Percentiles rank a stretch among this genome's conserved stretches.
Evolutionary conservation across 2,888 invertebrate genomes (phyloP).

Genomic region (Drosophila tanythrix): DNA sequence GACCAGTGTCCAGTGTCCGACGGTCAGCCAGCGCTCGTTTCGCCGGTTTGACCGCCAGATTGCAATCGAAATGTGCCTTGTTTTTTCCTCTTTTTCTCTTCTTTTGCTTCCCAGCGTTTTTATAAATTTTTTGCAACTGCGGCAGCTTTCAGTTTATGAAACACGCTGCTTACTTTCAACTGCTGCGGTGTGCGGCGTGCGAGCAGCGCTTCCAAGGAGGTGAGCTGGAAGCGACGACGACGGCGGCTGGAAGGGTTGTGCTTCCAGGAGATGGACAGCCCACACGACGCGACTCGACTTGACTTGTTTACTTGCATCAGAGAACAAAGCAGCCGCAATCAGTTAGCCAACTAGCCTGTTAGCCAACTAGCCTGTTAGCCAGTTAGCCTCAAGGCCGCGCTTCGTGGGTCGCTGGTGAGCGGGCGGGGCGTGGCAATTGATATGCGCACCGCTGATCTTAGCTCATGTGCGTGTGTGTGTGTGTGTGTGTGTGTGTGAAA

Average conservation of each 20-base stretch:
- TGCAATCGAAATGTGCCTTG: constrained; percentile 71
- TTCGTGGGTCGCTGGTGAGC: constrained; percentile 30
- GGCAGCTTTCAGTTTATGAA: constrained; percentile 78
- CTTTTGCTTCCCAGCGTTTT: constrained; percentile 59
- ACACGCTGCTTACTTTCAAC: constrained; percentile 66
- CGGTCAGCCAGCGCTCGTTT: constrained; percentile 46
- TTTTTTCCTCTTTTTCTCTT: constrained; percentile 30
- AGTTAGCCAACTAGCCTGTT: not conserved
- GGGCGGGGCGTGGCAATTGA: constrained; percentile 34
- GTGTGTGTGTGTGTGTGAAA: constrained; percentile 11
- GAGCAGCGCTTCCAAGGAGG: not conserved
- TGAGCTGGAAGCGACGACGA: not conserved
- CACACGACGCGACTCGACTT: constrained; percentile 42
- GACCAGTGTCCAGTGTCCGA: constrained; percentile 27
- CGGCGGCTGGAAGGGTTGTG: not conserved
- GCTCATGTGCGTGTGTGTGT: constrained; percentile 25
- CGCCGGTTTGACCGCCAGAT: constrained; percentile 60
- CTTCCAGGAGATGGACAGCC: constrained; percentile 23
- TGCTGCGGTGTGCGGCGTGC: not conserved
- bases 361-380: not conserved
- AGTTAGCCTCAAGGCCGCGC: constrained; percentile 57
- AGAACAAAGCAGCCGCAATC: constrained; percentile 65
- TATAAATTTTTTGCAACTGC: constrained; percentile 64
- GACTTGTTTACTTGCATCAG: constrained; percentile 60
- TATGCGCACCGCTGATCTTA: constrained; percentile 56